phyloP scores from a whole-genome alignment of 2,888 invertebrate genomes.

The Amphipyra tragopoginis region DNA sequence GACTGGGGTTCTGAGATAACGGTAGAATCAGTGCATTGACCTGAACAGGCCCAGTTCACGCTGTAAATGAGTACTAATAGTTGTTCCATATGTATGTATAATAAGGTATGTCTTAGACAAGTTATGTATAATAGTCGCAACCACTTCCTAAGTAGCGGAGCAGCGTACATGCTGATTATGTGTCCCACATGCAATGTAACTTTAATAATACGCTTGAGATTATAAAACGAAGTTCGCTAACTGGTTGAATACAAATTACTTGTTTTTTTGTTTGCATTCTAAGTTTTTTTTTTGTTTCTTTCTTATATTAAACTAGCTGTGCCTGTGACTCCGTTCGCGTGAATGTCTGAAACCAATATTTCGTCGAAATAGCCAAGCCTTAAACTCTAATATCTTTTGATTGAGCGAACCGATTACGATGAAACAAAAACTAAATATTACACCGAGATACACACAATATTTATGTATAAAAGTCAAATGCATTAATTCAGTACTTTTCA shows the following conservation, averaged over 20 bases:
- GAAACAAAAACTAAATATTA: too few relatives aligned
- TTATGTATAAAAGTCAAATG: too few relatives aligned
- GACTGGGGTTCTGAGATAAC: constrained; percentile 72
- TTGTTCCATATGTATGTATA: constrained; percentile 74
- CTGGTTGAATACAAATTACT: constrained; percentile 41
- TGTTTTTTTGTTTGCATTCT: constrained; percentile 13
- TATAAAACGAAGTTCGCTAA: constrained; percentile 48
- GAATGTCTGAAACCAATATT: too few relatives aligned
- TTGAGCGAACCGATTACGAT: too few relatives aligned
- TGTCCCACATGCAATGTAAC: constrained; percentile 49
- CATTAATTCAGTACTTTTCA: too few relatives aligned
- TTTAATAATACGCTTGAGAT: constrained; percentile 50
- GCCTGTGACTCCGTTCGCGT: too few relatives aligned
- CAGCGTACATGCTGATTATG: constrained; percentile 74
- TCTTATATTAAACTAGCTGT: too few relatives aligned
- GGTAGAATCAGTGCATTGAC: constrained; percentile 75
- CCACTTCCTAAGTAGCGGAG: constrained; percentile 79
- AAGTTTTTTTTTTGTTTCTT: too few relatives aligned
- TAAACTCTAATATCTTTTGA: too few relatives aligned
- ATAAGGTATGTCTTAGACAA: constrained; percentile 60
- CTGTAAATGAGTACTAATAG: constrained; percentile 79
- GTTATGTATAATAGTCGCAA: constrained; percentile 42
- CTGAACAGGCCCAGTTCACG: constrained; percentile 66
- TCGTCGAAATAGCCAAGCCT: too few relatives aligned
- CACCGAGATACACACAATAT: too few relatives aligned